Base-by-base conservation (phyloP, 2,797 vertebrate species). In the Molothrus ater region DNA sequence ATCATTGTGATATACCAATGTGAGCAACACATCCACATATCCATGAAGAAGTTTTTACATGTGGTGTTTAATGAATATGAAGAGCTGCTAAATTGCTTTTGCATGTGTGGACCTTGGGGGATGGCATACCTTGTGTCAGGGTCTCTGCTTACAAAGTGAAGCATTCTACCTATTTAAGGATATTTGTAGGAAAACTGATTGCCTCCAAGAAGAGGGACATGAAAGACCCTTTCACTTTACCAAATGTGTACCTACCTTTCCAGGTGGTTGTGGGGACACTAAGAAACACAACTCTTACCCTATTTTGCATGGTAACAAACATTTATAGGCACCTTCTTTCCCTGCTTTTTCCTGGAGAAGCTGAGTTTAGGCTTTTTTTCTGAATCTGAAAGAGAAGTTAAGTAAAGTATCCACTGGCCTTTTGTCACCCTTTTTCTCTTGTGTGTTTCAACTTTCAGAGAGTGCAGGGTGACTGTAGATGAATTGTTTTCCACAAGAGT, bases 51-150 rank as follows among this genome's bases (percentile, higher is more conserved):
- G 4, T 14, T 6, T 61, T 80, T 83, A 50, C 47, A n/a, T 25
- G 17, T 65, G 32, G 10, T 38, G 11, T 63, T 36, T 34, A 48
- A 9, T 48, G 60, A 73, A 17, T 21, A 3, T 32, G 51, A 70
- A 85, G 51, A 66, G 36, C 31, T 56, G 31, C 22, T 69, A 14
- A 42, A 69, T 40, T 40, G 5, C 1, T 73, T 81, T 87, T n/a
- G 10, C 17, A 6, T 15, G 8, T n/a, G 10, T 57, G 42, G 53
- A 20, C 15, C 29, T 71, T 74, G 53, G 34, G 56, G 34, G 24
- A 45, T 10, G 1, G 18, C 7, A 0, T 60, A 25, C 10, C n/a
- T 81, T 0, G 0, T 36, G 71, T 31, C 73, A 86, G 19, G 16
- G 16, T 66, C 8, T 45, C 51, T 89, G 36, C 34, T 59, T 69